Percentiles rank a stretch among this genome's conserved stretches.
phyloP scores from a whole-genome alignment of 2,888 invertebrate genomes.

The Hybos culiciformis region DNA sequence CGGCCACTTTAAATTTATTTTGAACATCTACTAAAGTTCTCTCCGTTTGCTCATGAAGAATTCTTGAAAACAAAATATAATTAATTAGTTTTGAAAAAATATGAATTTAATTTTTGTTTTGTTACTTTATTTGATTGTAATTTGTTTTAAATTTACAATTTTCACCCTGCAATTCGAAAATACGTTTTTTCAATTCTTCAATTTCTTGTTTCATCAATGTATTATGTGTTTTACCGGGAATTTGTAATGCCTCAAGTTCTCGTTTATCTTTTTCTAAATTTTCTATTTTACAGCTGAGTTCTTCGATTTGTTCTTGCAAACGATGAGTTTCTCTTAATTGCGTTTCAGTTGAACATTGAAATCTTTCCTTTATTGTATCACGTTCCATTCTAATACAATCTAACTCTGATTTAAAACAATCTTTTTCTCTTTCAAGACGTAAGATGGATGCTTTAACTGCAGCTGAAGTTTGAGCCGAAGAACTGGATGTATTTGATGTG shows the following conservation, averaged over 20 bases:
- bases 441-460: constrained; percentile 31
- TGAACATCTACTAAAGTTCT: constrained; percentile 55
- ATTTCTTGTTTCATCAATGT: constrained; percentile 42
- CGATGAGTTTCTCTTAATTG: constrained; percentile 38
- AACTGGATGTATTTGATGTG: constrained; percentile 3
- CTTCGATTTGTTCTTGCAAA: constrained; percentile 37
- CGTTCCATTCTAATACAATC: constrained; percentile 46
- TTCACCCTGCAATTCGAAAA: constrained; percentile 39
- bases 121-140: constrained; percentile 46
- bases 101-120: constrained; percentile 12
- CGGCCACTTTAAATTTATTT: constrained; percentile 47
- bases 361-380: constrained; percentile 41
- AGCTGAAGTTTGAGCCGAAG: constrained; percentile 17
- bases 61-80: constrained; percentile 35
- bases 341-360: constrained; percentile 38
- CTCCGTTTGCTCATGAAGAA: constrained; percentile 64
- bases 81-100: neutral
- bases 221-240: constrained; percentile 39
- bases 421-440: constrained; percentile 39
- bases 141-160: constrained; percentile 40
- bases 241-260: constrained; percentile 40
- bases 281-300: constrained; percentile 38
- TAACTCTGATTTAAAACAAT: constrained; percentile 40
- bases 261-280: constrained; percentile 42
- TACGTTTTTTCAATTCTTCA: constrained; percentile 38